These are phyloP conservation scores for Paramuricea clavata DNA, from an alignment of 92 coral and sea anemone species.

Conservation along the genomic window DNA sequence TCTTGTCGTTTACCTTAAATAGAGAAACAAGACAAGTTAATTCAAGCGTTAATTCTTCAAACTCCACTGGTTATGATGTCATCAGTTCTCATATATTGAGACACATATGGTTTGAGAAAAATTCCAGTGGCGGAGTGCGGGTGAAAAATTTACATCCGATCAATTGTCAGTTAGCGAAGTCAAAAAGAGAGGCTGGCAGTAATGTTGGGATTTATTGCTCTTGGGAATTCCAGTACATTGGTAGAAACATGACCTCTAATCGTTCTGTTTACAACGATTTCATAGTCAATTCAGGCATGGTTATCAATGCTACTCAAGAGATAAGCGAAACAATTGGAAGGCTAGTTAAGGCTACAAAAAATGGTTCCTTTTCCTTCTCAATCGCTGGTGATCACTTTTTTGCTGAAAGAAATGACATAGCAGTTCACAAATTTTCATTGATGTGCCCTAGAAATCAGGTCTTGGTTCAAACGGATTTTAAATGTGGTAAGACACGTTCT, in stretches of 20 bases:
- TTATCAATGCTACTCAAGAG: conserved; percentile 44
- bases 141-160: conserved; percentile 2
- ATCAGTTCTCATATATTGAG: neutral
- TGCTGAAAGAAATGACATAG: conserved; percentile 46
- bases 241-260: conserved; percentile 56
- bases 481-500: conserved; percentile 69
- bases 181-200: conserved; percentile 15
- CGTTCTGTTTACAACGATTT: conserved; percentile 40
- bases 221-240: conserved; percentile 51
- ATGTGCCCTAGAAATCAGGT: conserved; percentile 64
- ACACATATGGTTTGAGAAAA: neutral
- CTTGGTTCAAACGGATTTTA: conserved; percentile 55
- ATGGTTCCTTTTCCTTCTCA: conserved; percentile 16
- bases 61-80: neutral
- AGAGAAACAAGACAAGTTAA: neutral
- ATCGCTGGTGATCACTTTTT: neutral
- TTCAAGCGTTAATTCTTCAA: neutral
- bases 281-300: conserved; percentile 41
- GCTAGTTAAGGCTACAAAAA: conserved; percentile 56
- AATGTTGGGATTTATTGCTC: conserved; percentile 57
- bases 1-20: conserved; percentile 3
- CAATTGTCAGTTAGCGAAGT: conserved; percentile 54
- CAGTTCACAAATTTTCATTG: conserved; percentile 50
- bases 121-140: neutral
- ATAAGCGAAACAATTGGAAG: conserved; percentile 46